Conservation (phyloP, 1,140 invertebrate species). For the Dreissena polymorpha region DNA sequence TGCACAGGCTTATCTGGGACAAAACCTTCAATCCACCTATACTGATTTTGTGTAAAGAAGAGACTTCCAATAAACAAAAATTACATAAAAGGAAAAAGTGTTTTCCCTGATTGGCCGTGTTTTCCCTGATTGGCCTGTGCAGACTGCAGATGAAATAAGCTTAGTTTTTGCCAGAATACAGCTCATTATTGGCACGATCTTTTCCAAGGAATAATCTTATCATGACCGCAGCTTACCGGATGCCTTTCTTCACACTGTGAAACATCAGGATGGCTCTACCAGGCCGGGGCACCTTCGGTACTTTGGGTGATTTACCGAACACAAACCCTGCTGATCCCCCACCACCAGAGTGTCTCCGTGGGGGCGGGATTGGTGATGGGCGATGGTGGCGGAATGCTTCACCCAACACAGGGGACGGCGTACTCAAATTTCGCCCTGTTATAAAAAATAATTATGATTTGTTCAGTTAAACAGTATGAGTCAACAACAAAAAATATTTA, state of each 20-base stretch:
- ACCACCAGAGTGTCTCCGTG: constrained; percentile 27
- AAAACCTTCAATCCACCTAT: too few relatives aligned
- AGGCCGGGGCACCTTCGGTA: constrained; percentile 79
- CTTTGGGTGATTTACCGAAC: constrained; percentile 74
- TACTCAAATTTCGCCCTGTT: constrained; percentile 32
- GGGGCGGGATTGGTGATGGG: constrained; percentile 45
- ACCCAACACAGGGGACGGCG: constrained; percentile 68
- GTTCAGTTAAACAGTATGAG: neutral
- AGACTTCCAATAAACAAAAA: too few relatives aligned
- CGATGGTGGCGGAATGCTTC: constrained; percentile 64
- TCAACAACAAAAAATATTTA: neutral
- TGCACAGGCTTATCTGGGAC: too few relatives aligned
- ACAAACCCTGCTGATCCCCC: constrained; percentile 52
- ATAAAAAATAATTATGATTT: neutral
- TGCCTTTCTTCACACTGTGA: constrained; percentile 77
- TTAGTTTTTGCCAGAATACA: too few relatives aligned
- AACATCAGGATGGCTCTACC: constrained; percentile 77
- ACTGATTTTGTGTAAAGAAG: too few relatives aligned
- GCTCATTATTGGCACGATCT: too few relatives aligned
- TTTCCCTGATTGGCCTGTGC: too few relatives aligned
- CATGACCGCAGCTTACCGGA: constrained; percentile 68
- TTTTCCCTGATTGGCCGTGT: too few relatives aligned
- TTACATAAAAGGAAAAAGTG: too few relatives aligned
- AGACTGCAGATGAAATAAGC: too few relatives aligned
- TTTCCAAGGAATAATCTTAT: too few relatives aligned